phyloP scores from a whole-genome alignment of 2,797 vertebrate genomes.

The Nyctibius grandis region DNA sequence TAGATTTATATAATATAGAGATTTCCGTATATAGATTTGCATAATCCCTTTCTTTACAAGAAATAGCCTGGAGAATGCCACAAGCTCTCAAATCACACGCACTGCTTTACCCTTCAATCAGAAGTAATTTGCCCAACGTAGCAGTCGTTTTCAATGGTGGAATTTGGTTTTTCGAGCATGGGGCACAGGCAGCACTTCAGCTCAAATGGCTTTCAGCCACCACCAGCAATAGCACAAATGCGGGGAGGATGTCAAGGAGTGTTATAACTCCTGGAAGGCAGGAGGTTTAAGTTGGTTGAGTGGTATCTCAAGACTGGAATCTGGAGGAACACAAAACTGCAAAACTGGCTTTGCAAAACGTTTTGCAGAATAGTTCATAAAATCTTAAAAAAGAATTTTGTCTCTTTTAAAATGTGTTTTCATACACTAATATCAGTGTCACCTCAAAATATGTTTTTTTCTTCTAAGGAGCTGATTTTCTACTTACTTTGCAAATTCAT shows the following conservation, averaged over 20 bases:
- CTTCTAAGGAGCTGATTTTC: conserved; percentile 48
- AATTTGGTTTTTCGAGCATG: not conserved
- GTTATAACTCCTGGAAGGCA: not conserved
- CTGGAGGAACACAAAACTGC: not conserved
- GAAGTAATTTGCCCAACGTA: not conserved
- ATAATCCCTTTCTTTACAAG: not conserved
- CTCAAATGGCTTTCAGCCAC: not conserved
- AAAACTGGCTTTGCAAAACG: not conserved
- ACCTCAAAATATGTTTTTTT: conserved; percentile 38
- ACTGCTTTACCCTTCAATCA: not conserved
- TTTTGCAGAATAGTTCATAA: not conserved
- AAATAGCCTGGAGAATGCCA: not conserved
- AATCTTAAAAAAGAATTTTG: not conserved
- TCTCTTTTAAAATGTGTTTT: conserved; percentile 10
- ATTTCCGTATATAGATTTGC: too few species aligned
- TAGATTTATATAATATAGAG: too few species aligned
- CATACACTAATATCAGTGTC: conserved; percentile 27
- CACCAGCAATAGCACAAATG: not conserved
- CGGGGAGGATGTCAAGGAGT: not conserved
- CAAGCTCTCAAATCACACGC: not conserved
- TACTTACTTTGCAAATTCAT: conserved; percentile 49
- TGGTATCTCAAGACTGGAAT: not conserved
- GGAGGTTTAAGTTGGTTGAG: not conserved
- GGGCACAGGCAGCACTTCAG: not conserved
- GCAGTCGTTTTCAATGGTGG: accelerated